Conservation (phyloP, 2,797 vertebrate genomes). For the Atherinosoma microstoma region DNA sequence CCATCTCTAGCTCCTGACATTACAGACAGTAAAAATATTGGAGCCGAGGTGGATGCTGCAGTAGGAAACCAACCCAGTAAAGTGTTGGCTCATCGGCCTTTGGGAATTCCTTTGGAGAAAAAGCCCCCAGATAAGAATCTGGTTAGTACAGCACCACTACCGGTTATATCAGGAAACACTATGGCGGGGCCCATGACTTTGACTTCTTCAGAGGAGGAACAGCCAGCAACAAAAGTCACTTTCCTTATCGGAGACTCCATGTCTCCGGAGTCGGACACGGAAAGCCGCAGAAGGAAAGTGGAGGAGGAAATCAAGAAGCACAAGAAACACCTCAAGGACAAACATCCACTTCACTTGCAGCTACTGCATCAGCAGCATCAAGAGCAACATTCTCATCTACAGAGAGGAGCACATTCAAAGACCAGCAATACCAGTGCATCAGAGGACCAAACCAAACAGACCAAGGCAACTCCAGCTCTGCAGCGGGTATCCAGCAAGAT, state of each 20-base stretch:
- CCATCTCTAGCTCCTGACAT: conserved; percentile 35
- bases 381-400: conserved; percentile 41
- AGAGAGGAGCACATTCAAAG: conserved; percentile 37
- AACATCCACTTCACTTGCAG: conserved; percentile 57
- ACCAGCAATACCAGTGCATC: conserved; percentile 71
- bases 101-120: conserved; percentile 86
- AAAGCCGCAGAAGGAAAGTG: conserved; percentile 88
- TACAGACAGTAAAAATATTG: conserved; percentile 66
- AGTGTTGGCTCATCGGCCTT: conserved; percentile 56
- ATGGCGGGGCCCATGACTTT: conserved; percentile 61
- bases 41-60: conserved; percentile 58
- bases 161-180: conserved; percentile 28
- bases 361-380: conserved; percentile 48
- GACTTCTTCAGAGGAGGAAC: conserved; percentile 77
- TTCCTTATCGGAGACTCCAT: conserved; percentile 98
- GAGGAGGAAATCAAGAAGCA: conserved; percentile 88
- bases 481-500: conserved; percentile 82
- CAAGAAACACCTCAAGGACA: conserved; percentile 83
- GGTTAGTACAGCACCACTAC: conserved; percentile 39
- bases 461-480: conserved; percentile 76
- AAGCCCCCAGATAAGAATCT: conserved; percentile 92
- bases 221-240: conserved; percentile 90
- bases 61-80: conserved; percentile 66
- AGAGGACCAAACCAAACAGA: conserved; percentile 89
- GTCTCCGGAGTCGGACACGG: conserved; percentile 97